Conservation (phyloP, 2,797 vertebrate genomes). For the Coregonus suidteri region DNA sequence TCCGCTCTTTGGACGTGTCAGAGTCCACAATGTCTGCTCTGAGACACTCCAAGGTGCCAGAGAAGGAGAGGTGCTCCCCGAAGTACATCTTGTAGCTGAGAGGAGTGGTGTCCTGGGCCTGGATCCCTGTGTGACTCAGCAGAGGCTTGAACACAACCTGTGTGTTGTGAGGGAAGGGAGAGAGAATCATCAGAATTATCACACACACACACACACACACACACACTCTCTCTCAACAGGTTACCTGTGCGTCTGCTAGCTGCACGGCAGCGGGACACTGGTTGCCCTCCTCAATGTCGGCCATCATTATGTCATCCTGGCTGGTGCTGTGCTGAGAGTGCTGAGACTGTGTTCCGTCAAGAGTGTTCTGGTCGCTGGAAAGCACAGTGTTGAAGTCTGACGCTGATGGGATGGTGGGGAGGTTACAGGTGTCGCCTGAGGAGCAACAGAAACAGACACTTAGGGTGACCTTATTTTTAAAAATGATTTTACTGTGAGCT, state of each 20-base stretch:
- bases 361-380: slow-evolving; percentile 96
- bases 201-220: no score
- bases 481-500: neutral
- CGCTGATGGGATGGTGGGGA: slow-evolving; percentile 95
- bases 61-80: slow-evolving; percentile 95
- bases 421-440: slow-evolving; percentile 84
- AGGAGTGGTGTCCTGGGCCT: slow-evolving; percentile 91
- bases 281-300: slow-evolving; percentile 90
- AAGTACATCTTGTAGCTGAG: slow-evolving; percentile 98
- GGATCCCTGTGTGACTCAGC: slow-evolving; percentile 91
- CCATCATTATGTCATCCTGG: slow-evolving; percentile 85
- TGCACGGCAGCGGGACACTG: slow-evolving; percentile 95
- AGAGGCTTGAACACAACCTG: slow-evolving; percentile 98
- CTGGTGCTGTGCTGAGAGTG: slow-evolving; percentile 96
- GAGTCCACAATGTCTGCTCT: slow-evolving; percentile 98
- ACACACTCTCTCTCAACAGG: neutral
- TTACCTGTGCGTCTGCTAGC: slow-evolving; percentile 95
- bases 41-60: slow-evolving; percentile 94
- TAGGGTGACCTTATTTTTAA: neutral
- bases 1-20: slow-evolving; percentile 93
- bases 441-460: slow-evolving; percentile 5
- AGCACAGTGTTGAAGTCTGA: slow-evolving; percentile 97
- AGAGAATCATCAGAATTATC: neutral
- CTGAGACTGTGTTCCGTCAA: slow-evolving; percentile 95
- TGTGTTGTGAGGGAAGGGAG: neutral